Percentiles rank a stretch among this genome's conserved stretches.
phyloP scores from a whole-genome alignment of 2,113 vertebrate species.

The Eira barbara region DNA sequence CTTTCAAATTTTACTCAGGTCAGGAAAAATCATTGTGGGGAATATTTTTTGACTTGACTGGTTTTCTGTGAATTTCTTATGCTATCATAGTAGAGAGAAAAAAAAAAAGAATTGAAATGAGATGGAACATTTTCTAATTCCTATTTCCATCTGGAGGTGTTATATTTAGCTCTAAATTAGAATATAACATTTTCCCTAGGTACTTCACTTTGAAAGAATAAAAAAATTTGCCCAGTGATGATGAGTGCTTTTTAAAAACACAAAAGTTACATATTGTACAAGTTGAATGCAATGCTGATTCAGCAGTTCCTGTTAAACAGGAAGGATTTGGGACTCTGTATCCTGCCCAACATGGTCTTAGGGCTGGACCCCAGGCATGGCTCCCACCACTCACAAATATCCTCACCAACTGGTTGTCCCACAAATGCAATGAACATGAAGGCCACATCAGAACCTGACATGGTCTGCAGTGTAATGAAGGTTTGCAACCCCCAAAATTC shows the following conservation, averaged over 20 bases:
- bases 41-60: background rate
- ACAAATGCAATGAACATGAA: background rate
- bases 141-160: background rate
- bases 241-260: conserved; percentile 11
- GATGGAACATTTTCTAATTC: background rate
- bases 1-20: conserved; percentile 2
- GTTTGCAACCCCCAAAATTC: background rate
- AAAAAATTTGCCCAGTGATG: background rate
- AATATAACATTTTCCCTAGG: background rate
- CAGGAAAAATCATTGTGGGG: background rate
- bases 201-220: conserved; percentile 54
- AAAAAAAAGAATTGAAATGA: background rate
- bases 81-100: background rate
- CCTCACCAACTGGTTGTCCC: background rate
- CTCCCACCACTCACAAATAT: background rate
- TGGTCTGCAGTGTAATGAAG: background rate
- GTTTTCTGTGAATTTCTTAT: conserved; percentile 18
- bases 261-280: background rate
- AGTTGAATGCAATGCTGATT: conserved; percentile 37
- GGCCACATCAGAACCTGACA: background rate
- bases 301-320: background rate
- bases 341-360: background rate
- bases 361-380: background rate
- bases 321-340: background rate
- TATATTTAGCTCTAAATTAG: background rate